Evolutionary conservation across 2,113 vertebrate genomes (phyloP), one percentile per base, ranked within the genome.

Genomic region (Procavia capensis): DNA sequence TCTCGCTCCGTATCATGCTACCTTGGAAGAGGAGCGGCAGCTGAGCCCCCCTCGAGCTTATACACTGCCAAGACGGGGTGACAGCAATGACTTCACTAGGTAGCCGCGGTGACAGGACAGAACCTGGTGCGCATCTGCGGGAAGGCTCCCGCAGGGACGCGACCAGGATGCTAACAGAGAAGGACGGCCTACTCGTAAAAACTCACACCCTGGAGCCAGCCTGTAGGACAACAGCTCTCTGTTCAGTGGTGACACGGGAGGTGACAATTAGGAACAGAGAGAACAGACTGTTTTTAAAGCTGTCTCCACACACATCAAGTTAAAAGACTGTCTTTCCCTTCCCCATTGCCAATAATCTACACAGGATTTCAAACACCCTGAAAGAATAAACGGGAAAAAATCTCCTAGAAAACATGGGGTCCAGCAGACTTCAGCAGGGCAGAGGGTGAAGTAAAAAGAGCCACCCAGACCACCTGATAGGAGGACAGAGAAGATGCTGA

Each of bases 401-500:
- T 82, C 47, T 95, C 76, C 59, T 68, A 86, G 84, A 90, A 83
- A 97, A 82, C 20, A 74, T 86, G 91, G 91, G 90, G 84, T 90
- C 88, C 84, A 91, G 84, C 29, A 96, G 79, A 97, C 94, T 97
- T 97, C 74, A 96, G 80, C 94, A 95, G 93, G 76, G 63, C 75
- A 86, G 29, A n/a, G 5, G 20, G 64, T 50, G 66, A 57, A 93
- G 68, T 85, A 19, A 94, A 91, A 88, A 85, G 78, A 96, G 75
- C 76, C 83, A 96, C 91, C 76, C 45, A 97, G 97, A 98, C 97
- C 95, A 93, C 91, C 93, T 88, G 97, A 97, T 98, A 98, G 97
- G 97, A 97, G 95, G 97, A 97, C 96, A 98, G 96, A 98, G 97
- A 96, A 91, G 95, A 97, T 95, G 87, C 84, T 92, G 94, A 95